phyloP scores from a whole-genome alignment of 2,888 invertebrate genomes.

The Tubiluchus corallicola region DNA sequence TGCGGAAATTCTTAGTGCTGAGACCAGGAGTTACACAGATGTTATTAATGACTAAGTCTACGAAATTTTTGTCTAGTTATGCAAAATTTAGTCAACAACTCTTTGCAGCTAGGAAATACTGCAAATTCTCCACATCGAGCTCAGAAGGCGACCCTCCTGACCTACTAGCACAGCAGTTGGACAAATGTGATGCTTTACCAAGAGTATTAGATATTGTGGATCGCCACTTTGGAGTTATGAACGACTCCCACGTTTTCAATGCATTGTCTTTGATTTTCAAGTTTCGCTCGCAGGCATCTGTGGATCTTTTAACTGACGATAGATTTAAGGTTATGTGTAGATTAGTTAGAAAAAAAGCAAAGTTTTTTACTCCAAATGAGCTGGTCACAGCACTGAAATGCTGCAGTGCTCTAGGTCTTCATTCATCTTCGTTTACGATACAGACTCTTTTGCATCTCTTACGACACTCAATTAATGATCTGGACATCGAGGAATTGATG shows the following conservation, averaged over 20 bases:
- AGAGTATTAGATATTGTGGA: background rate
- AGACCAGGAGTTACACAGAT: no score
- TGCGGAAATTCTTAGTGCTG: no score
- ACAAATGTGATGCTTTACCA: background rate
- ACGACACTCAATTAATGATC: background rate
- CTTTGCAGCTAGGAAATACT: no score
- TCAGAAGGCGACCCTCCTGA: background rate
- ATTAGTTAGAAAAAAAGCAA: background rate
- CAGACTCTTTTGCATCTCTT: background rate
- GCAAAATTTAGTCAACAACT: no score
- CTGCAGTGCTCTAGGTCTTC: background rate
- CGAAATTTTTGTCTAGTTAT: no score
- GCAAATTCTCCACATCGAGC: no score
- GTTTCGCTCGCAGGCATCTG: background rate
- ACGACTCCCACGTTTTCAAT: background rate
- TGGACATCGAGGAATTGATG: background rate
- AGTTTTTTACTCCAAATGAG: background rate
- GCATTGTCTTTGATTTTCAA: background rate
- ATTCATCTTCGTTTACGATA: background rate
- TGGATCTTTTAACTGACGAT: background rate
- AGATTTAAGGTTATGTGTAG: background rate
- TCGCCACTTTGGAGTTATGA: background rate
- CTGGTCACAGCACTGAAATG: background rate
- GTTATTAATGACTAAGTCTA: no score
- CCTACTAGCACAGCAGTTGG: background rate